Evolutionary conservation across 2,797 vertebrate species (phyloP).

Genomic region (Mycteria americana): DNA sequence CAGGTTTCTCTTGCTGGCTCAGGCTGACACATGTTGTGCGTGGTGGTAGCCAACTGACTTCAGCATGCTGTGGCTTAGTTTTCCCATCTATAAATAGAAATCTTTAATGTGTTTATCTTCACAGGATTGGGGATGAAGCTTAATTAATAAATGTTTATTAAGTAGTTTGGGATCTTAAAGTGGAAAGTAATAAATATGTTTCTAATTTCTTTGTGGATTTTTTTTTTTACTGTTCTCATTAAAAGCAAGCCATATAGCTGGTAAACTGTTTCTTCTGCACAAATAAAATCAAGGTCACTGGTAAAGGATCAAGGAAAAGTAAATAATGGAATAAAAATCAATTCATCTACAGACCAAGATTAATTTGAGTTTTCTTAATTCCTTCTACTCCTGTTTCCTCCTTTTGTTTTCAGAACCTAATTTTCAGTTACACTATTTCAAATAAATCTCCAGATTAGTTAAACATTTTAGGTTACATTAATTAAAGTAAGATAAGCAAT

Average conservation of each 20-base stretch:
- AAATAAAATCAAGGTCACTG: conserved; percentile 16
- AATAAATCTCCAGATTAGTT: conserved; percentile 35
- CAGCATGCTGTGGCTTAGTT: background rate
- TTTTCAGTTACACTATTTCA: conserved; percentile 34
- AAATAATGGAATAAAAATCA: conserved; percentile 40
- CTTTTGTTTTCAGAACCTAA: conserved; percentile 32
- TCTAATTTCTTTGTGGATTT: background rate
- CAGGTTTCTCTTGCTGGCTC: background rate
- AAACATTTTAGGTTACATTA: conserved; percentile 9
- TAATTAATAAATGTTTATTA: conserved; percentile 13
- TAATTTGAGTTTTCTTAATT: conserved; percentile 42
- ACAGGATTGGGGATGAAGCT: background rate
- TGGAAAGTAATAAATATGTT: background rate
- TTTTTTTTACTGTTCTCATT: background rate
- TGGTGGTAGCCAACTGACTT: background rate
- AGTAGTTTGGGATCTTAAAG: background rate
- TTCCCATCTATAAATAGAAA: background rate
- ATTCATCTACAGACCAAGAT: conserved; percentile 32
- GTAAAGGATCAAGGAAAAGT: conserved; percentile 22
- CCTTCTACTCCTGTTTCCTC: conserved; percentile 10
- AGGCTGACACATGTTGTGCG: fast-evolving
- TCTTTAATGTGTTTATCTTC: background rate
- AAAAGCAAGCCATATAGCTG: background rate
- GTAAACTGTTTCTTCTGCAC: background rate
- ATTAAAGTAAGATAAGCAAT: conserved; percentile 43